phyloP scores from a whole-genome alignment of 2,797 vertebrate genomes.

The Macropodus opercularis region DNA sequence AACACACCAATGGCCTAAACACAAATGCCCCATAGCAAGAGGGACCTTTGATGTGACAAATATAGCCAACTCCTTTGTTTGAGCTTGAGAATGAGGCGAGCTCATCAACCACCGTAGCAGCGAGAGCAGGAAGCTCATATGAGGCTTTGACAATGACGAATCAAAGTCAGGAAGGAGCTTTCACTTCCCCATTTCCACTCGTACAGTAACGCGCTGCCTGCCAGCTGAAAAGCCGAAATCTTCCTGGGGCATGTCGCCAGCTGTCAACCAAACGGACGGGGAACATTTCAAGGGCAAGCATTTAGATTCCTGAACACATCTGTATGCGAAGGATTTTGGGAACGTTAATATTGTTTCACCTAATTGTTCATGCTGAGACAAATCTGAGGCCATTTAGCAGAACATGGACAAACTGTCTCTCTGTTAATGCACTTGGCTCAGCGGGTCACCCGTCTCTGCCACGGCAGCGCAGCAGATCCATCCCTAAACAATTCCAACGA shows the following conservation, averaged over 20 bases:
- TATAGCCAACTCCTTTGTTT: constrained; percentile 47
- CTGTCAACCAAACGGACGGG: constrained; percentile 47
- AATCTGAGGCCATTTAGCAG: constrained; percentile 27
- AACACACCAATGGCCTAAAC: constrained; percentile 45
- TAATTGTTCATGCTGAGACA: constrained; percentile 27
- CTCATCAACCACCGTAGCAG: constrained; percentile 45
- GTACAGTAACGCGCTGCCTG: constrained; percentile 30
- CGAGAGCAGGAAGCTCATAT: constrained; percentile 26
- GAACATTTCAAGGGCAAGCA: constrained; percentile 40
- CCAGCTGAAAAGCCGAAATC: too few relatives aligned
- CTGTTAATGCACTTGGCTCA: constrained; percentile 34
- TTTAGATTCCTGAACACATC: constrained; percentile 5
- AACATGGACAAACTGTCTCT: constrained; percentile 5
- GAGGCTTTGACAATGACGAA: constrained; percentile 59
- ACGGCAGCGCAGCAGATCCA: constrained; percentile 31
- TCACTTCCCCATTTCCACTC: constrained; percentile 34
- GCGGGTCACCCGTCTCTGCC: constrained; percentile 42
- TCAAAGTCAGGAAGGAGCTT: constrained; percentile 57
- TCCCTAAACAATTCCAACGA: constrained; percentile 50
- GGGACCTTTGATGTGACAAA: constrained; percentile 44
- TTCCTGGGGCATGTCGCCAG: constrained; percentile 34
- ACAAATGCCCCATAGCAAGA: constrained; percentile 45
- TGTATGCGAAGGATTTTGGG: constrained; percentile 8
- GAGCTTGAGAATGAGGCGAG: constrained; percentile 38
- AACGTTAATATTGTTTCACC: constrained; percentile 4